A percentile compares a stretch with the other conserved stretches of the same genome.
Conservation (phyloP, 2,888 invertebrate genomes). For the Amphiduros pacificus region DNA sequence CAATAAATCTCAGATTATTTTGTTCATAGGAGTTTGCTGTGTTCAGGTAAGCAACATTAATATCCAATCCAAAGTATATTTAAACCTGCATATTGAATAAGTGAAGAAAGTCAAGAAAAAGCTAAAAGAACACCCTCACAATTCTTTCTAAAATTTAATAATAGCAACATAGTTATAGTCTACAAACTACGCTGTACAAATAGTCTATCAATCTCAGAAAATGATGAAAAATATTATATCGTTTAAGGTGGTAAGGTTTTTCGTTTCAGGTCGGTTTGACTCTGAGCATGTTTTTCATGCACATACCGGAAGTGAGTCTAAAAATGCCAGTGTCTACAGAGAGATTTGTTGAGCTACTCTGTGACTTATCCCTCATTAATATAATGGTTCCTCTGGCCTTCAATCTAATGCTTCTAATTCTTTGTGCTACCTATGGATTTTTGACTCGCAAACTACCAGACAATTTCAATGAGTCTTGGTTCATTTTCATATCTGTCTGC, state of each 20-base stretch:
- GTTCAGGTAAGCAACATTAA: background rate
- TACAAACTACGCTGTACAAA: no score
- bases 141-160: no score
- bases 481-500: conserved; percentile 25
- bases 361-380: conserved; percentile 34
- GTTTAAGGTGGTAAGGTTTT: no score
- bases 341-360: conserved; percentile 38
- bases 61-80: no score
- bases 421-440: conserved; percentile 23
- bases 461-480: conserved; percentile 30
- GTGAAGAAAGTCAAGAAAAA: no score
- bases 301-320: background rate
- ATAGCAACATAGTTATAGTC: no score
- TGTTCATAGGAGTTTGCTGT: background rate
- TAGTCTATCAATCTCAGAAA: no score
- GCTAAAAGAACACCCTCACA: no score
- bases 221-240: no score
- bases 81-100: no score
- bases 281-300: no score
- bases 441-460: conserved; percentile 23
- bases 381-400: conserved; percentile 35
- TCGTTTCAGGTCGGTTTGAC: no score
- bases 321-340: conserved; percentile 25
- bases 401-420: conserved; percentile 20
- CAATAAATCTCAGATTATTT: background rate